Evolutionary conservation across 2,797 vertebrate species (phyloP).

Genomic region (Toxotes lorentzi): DNA sequence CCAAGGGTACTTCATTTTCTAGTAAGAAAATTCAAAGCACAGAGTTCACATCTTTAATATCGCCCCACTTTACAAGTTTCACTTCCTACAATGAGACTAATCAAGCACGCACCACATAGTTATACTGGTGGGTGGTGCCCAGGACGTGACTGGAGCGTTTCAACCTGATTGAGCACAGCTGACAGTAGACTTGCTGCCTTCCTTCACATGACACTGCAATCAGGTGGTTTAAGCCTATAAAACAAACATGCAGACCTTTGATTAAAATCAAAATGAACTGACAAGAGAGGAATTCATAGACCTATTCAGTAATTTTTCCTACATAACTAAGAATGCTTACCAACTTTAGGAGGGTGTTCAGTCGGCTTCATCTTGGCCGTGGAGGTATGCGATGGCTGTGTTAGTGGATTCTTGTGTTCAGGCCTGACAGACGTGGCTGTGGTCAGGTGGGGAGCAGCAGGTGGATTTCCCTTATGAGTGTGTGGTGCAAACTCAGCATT

Average conservation of each 20-base stretch:
- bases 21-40: neutral
- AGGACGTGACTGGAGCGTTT: slow-evolving; percentile 7
- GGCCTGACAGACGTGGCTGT: neutral
- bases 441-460: neutral
- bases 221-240: slow-evolving; percentile 57
- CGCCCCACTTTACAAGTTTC: neutral
- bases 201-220: slow-evolving; percentile 41
- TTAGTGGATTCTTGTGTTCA: neutral
- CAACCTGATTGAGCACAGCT: slow-evolving; percentile 64
- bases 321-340: slow-evolving; percentile 46
- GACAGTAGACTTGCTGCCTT: slow-evolving; percentile 69
- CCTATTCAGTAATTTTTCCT: neutral
- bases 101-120: slow-evolving; percentile 67
- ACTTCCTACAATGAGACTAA: neutral
- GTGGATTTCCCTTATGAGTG: neutral
- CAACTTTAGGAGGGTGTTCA: slow-evolving; percentile 34
- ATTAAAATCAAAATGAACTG: neutral
- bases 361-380: neutral
- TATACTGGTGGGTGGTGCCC: slow-evolving; percentile 32
- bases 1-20: slow-evolving; percentile 62
- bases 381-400: neutral
- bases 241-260: neutral
- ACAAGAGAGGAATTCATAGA: neutral
- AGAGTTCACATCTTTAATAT: neutral
- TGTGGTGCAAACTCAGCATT: neutral